Evolutionary conservation across 2,888 invertebrate genomes (phyloP), one percentile per base, ranked within the genome.

Genomic region (Morpho deidamia): DNA sequence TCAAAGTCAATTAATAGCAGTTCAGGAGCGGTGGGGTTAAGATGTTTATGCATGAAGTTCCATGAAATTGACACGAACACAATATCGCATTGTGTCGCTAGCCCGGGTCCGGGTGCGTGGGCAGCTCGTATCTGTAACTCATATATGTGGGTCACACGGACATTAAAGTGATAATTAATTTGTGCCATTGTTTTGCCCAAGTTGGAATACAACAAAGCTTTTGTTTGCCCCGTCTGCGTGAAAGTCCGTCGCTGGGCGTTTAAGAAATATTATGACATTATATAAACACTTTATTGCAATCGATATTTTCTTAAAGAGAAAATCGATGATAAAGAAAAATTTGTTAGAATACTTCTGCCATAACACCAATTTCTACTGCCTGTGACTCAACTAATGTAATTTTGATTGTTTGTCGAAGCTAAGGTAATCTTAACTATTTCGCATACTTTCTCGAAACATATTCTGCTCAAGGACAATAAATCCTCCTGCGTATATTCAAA

Each of bases 11-110:
- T 11, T 33, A 34, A 12, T 11, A 12, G 9, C 34, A 34, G 32
- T 10, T 23, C 42, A 32, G 32, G 10, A 11, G 40, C 34, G 44
- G 44, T 43, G 14, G 41, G 14, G 23, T 51, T 51, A 11, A 11
- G 47, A 50, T 63, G 61, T 61, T 62, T 60, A 61, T 66, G 61
- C 56, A 62, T 63, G 52, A 58, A 52, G 57, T 51, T 66, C 60
- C 62, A 50, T 56, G 58, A 64, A 64, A 68, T 47, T 55, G 48
- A 47, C 47, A 53, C 44, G 56, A 43, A 32, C 23, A 56, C 74
- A 75, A 69, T 76, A 68, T 70, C 69, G 70, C 72, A 82, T 84
- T 83, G 84, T 84, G 60, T 59, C 58, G 41, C 34, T 14, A 8
- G 14, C 9, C 42, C 41, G 12, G 48, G 9, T 55, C 42, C 41